Percentiles rank a stretch among this genome's conserved stretches.
Evolutionary conservation across 2,797 vertebrate genomes (phyloP).

Genomic region (Streptopelia turtur): DNA sequence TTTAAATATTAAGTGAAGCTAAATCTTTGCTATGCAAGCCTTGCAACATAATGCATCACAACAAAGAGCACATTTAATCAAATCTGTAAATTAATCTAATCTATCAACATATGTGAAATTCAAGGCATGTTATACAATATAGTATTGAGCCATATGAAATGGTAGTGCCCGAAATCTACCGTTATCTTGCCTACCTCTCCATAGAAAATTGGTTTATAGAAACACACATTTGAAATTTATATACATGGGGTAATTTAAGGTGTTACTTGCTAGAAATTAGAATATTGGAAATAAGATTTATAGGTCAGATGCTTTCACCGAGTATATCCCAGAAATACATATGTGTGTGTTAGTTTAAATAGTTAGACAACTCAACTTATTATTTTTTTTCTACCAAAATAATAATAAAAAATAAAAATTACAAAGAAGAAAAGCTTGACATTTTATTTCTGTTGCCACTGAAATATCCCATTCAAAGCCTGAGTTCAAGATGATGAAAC

Average conservation of each 20-base stretch:
- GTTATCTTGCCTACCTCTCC: fast-evolving
- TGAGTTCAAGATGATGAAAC: not conserved
- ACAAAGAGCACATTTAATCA: not conserved
- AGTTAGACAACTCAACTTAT: not conserved
- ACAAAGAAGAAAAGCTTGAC: not conserved
- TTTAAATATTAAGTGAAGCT: not conserved
- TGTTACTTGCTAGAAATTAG: not conserved
- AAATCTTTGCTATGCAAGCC: not conserved
- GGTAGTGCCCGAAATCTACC: not conserved
- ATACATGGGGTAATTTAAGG: fast-evolving
- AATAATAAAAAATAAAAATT: not conserved
- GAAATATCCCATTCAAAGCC: not conserved
- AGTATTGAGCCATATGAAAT: not conserved
- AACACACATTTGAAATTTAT: not conserved
- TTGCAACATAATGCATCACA: not conserved
- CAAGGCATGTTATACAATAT: not conserved
- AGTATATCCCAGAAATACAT: not conserved
- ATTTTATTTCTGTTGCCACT: not conserved
- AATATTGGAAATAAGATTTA: not conserved
- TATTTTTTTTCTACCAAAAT: not conserved
- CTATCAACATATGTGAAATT: not conserved
- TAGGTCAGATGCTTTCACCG: not conserved
- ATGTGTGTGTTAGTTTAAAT: fast-evolving
- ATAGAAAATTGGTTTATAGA: not conserved
- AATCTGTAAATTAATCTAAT: not conserved